These are phyloP conservation scores for Mystacornis crossleyi DNA, from an alignment of 2,113 vertebrate genomes.

Conservation along the genomic window DNA sequence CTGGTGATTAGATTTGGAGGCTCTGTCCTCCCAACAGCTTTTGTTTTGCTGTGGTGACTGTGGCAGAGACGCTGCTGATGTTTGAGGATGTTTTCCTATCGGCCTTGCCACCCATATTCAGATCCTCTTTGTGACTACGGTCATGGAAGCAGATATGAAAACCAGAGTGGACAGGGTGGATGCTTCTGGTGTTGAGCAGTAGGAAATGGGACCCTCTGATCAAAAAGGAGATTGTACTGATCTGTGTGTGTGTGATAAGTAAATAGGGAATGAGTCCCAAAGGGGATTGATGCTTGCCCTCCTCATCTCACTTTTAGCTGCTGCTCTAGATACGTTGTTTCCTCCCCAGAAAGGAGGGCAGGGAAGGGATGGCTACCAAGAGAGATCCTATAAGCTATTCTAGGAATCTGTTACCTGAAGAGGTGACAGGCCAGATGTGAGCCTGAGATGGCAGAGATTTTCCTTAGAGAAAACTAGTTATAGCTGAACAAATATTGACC, in stretches of 20 bases:
- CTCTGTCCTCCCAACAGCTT: background rate
- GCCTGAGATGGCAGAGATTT: background rate
- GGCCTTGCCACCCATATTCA: background rate
- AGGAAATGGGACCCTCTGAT: background rate
- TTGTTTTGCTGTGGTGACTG: background rate
- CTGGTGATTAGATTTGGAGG: background rate
- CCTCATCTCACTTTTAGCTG: background rate
- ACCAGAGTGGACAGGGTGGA: background rate
- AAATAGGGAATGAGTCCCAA: background rate
- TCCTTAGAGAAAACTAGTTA: background rate
- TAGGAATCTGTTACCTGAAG: background rate
- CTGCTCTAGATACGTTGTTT: background rate
- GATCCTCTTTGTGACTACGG: fast-evolving
- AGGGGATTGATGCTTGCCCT: background rate
- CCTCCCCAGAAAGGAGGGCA: background rate
- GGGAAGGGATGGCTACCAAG: background rate
- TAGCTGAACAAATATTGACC: background rate
- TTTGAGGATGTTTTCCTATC: background rate
- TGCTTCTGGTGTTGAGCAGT: background rate
- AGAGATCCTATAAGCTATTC: background rate
- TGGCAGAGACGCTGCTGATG: fast-evolving
- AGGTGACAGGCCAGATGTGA: background rate
- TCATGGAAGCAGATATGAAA: background rate
- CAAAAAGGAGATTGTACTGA: background rate
- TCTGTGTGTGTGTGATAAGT: background rate